These are phyloP conservation scores for Drosophila paramelanica DNA, from an alignment of 2,888 invertebrate genomes.

Conservation along the genomic window DNA sequence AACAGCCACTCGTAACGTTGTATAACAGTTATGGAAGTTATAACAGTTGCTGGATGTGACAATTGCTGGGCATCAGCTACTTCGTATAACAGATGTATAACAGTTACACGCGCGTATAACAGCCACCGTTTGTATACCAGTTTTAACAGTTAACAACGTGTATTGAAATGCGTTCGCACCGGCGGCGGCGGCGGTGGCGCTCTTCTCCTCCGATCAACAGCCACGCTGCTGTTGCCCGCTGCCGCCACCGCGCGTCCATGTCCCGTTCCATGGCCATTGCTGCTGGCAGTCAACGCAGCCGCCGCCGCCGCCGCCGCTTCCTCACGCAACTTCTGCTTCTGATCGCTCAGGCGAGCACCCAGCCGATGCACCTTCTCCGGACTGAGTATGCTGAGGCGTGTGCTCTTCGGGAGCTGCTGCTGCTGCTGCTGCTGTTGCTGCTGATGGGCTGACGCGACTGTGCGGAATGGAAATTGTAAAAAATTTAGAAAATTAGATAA, in stretches of 20 bases:
- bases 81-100: background rate
- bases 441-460: constrained; percentile 38
- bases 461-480: no score
- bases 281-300: constrained; percentile 26
- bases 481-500: background rate
- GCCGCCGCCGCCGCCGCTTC: constrained; percentile 42
- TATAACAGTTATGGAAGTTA: constrained; percentile 38
- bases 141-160: constrained; percentile 66
- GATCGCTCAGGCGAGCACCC: constrained; percentile 81
- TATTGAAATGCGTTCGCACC: constrained; percentile 76
- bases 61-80: no score
- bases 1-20: background rate
- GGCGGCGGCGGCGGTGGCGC: constrained; percentile 71
- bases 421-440: constrained; percentile 29
- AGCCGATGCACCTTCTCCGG: constrained; percentile 84
- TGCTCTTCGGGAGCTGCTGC: constrained; percentile 48
- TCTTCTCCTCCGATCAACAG: constrained; percentile 69
- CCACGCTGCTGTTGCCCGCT: constrained; percentile 6
- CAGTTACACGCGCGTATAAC: background rate
- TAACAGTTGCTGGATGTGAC: background rate
- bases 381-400: constrained; percentile 82
- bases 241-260: constrained; percentile 4
- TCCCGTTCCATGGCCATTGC: constrained; percentile 31
- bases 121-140: background rate
- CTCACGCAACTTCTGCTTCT: constrained; percentile 76